A percentile compares a stretch with the other conserved stretches of the same genome.
These are phyloP conservation scores for Cryptocephalus primarius DNA, from an alignment of 2,888 invertebrate genomes.

Conservation along the genomic window DNA sequence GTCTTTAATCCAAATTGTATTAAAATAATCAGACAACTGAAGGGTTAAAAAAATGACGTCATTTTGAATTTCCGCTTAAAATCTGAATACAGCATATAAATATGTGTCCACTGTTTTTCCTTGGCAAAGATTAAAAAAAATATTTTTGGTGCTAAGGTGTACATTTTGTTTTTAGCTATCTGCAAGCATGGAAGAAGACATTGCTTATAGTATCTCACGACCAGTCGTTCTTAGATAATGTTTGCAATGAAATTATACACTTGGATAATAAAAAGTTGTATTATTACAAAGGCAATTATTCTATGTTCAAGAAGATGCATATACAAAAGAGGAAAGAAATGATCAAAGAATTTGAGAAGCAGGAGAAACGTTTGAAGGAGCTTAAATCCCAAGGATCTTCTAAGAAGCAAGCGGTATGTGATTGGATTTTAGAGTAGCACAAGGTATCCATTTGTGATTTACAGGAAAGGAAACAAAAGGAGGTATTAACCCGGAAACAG, in stretches of 20 bases:
- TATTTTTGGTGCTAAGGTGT: neutral
- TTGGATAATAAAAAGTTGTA: constrained; percentile 87
- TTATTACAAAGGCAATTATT: constrained; percentile 97
- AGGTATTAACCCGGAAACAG: constrained; percentile 80
- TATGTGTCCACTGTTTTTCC: too few relatives aligned
- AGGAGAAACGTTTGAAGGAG: constrained; percentile 91
- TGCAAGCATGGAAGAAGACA: constrained; percentile 98
- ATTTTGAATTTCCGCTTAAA: too few relatives aligned
- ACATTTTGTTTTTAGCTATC: constrained; percentile 52
- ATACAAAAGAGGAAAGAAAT: constrained; percentile 91
- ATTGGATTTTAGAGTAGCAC: neutral
- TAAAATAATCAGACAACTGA: too few relatives aligned
- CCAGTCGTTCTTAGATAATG: constrained; percentile 98
- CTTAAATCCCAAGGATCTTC: constrained; percentile 92
- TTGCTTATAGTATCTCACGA: constrained; percentile 97
- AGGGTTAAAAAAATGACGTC: too few relatives aligned
- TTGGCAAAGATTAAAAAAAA: neutral
- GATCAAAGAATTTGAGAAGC: constrained; percentile 95
- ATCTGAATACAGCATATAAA: too few relatives aligned
- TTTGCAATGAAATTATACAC: constrained; percentile 98
- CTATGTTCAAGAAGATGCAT: constrained; percentile 98
- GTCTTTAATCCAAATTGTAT: too few relatives aligned
- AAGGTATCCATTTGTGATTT: neutral
- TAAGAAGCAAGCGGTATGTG: constrained; percentile 74
- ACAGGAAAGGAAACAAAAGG: constrained; percentile 85